A percentile compares a stretch with the other conserved stretches of the same genome.
These are phyloP conservation scores for Harpalus rufipes DNA, from an alignment of 2,888 invertebrate genomes.

Conservation along the genomic window DNA sequence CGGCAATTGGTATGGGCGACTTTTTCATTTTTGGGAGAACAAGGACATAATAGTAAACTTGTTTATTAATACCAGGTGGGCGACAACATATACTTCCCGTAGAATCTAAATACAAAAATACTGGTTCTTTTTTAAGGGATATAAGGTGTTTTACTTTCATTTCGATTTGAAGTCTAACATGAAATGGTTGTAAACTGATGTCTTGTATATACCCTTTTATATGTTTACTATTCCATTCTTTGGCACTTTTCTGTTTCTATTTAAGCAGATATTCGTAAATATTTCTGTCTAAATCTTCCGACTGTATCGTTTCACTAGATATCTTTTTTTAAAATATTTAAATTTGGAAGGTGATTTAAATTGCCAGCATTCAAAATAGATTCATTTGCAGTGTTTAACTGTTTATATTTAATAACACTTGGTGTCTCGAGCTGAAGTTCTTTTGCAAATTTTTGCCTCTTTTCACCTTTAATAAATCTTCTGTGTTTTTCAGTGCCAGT, in stretches of 20 bases:
- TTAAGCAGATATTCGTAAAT: too few species aligned
- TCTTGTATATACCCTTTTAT: too few species aligned
- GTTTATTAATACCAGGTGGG: not conserved
- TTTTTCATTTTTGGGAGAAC: not conserved
- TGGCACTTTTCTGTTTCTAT: too few species aligned
- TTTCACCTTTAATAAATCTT: not conserved
- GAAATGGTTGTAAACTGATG: not conserved
- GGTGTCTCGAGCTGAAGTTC: not conserved
- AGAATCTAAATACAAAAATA: not conserved
- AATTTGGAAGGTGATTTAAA: not conserved
- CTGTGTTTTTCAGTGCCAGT: not conserved
- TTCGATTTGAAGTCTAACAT: not conserved
- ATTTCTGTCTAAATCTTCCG: too few species aligned
- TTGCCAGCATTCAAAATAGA: not conserved
- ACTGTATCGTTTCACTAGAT: not conserved
- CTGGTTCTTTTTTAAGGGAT: not conserved
- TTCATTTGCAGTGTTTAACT: not conserved
- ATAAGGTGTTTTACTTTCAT: not conserved
- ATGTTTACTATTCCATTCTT: too few species aligned
- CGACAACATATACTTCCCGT: not conserved
- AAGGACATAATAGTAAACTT: too few species aligned
- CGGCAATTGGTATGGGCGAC: not conserved
- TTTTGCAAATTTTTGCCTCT: constrained; percentile 15
- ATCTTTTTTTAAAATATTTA: not conserved
- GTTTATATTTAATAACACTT: too few species aligned